phyloP scores from a whole-genome alignment of 2,113 vertebrate genomes.

The Cynopterus brachyotis region DNA sequence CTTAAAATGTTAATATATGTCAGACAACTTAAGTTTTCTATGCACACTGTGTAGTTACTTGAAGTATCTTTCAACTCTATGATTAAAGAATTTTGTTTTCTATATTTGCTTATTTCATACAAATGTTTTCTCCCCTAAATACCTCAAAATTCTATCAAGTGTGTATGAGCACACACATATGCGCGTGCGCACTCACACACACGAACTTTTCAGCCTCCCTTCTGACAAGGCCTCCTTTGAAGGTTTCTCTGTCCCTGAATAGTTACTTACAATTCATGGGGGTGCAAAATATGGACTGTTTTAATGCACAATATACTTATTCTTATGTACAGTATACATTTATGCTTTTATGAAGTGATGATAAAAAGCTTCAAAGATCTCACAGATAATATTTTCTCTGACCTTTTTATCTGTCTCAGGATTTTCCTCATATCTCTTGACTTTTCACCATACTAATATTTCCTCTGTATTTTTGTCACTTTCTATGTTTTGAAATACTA shows the following conservation, averaged over 20 bases:
- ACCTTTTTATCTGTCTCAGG: background rate
- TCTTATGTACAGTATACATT: background rate
- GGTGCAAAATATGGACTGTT: background rate
- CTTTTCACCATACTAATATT: background rate
- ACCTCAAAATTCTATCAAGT: background rate
- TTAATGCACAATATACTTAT: background rate
- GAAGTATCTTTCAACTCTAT: background rate
- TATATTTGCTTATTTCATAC: background rate
- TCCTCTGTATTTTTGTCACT: background rate
- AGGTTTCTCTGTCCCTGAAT: background rate
- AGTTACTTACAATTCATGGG: background rate
- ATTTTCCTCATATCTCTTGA: background rate
- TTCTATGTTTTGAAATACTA: background rate
- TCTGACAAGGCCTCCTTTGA: background rate
- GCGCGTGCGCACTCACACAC: background rate
- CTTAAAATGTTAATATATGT: background rate
- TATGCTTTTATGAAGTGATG: background rate
- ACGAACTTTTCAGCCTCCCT: background rate
- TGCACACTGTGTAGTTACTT: background rate
- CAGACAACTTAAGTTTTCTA: background rate
- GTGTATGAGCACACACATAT: too few species aligned
- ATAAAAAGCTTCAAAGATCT: background rate
- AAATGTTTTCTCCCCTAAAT: background rate
- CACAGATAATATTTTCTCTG: background rate
- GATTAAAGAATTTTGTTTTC: background rate